phyloP scores from a whole-genome alignment of 2,113 vertebrate species.

The Carollia perspicillata region DNA sequence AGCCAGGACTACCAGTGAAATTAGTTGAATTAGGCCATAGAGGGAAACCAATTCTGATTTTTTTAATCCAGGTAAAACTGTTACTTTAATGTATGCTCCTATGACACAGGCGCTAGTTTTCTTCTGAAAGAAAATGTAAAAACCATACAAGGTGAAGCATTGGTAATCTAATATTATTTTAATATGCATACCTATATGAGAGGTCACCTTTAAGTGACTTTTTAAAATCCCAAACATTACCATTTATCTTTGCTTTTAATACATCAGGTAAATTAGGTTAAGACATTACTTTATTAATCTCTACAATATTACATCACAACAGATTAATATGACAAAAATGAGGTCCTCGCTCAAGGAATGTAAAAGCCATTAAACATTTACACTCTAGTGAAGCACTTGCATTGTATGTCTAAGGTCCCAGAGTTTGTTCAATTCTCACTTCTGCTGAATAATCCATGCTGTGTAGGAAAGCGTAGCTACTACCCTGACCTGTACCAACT shows the following conservation, averaged over 20 bases:
- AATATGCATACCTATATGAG: background rate
- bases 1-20: background rate
- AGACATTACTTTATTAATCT: background rate
- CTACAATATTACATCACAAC: background rate
- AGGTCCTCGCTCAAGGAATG: background rate
- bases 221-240: background rate
- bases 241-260: background rate
- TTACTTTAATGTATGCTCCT: background rate
- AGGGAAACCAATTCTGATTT: background rate
- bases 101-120: background rate
- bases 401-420: background rate
- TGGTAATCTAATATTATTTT: background rate
- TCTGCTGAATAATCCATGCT: background rate
- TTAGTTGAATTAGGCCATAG: background rate
- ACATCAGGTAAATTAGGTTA: background rate
- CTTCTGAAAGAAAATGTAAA: background rate
- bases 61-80: background rate
- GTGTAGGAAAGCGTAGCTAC: background rate
- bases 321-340: background rate
- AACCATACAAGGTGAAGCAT: background rate
- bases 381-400: background rate
- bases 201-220: background rate
- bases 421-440: background rate
- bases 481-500: background rate
- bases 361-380: background rate